These are phyloP conservation scores for Psilopogon haemacephalus DNA, from an alignment of 2,113 vertebrate genomes.

Conservation along the genomic window DNA sequence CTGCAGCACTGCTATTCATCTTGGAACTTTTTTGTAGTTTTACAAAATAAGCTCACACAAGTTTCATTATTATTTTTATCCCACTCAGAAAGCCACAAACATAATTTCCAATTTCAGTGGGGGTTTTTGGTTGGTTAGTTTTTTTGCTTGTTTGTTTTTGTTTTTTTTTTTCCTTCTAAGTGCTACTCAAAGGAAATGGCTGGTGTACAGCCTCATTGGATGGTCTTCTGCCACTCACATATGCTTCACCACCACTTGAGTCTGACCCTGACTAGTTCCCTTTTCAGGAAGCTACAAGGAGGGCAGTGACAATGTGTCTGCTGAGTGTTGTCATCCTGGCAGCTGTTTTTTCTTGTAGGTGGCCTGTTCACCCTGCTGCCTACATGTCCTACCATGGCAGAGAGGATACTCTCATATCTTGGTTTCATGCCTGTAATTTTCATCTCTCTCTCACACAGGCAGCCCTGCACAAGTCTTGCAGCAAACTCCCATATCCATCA, in stretches of 20 bases:
- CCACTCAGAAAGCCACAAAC: not conserved
- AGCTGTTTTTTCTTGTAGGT: not conserved
- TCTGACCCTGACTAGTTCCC: not conserved
- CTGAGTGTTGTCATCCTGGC: not conserved
- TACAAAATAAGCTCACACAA: not conserved
- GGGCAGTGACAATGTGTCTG: not conserved
- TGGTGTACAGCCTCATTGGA: not conserved
- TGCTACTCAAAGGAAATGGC: not conserved
- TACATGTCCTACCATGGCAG: fast-evolving
- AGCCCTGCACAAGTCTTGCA: not conserved
- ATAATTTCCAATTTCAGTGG: not conserved
- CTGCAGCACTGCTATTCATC: not conserved
- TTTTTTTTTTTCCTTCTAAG: not conserved
- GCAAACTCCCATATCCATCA: not conserved
- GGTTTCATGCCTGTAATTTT: not conserved
- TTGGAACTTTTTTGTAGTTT: not conserved
- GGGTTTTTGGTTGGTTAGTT: too few relatives aligned
- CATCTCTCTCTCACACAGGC: not conserved
- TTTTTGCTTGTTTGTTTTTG: too few relatives aligned
- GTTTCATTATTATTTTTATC: not conserved
- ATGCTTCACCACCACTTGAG: not conserved
- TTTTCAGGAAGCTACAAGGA: not conserved
- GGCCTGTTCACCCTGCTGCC: not conserved
- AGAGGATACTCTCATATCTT: not conserved
- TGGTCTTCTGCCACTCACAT: not conserved